Evolutionary conservation across 1,140 invertebrate species (phyloP), one percentile per base, ranked within the genome.

Genomic region (Rhopalosiphum padi): DNA sequence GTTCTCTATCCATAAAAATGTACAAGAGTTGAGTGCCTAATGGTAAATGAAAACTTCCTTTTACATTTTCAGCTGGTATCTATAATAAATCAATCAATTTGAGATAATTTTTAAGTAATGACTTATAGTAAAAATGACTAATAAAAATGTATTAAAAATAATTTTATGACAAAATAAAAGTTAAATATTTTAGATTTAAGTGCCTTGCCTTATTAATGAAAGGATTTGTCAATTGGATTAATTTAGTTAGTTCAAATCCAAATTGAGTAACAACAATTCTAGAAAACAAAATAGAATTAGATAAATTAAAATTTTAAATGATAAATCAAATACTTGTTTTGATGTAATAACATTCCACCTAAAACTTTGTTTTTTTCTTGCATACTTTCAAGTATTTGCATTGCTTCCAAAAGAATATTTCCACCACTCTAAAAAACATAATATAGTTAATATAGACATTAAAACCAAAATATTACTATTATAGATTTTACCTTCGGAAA

Each of bases 191-290:
- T 82, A 22, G 0, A 35, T 68, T n/a, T 35, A 18, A 88, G 86
- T 94, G 96, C 96, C 95, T 97, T 18, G 96, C 96, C 95, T 97
- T 98, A 94, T 98, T 97, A 94, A 97, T 96, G 94, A 97, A 97
- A 9, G 97, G 97, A 96, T 98, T 97, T 55, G 97, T 97, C 53
- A 98, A 96, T 41, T 97, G 97, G 11, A 98, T 95, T 94, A 96
- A 96, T 94, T 98, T 98, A 6, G 97, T 97, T 93, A 98, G 95
- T 94, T 96, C 96, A 93, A 97, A 96, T 94, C 96, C 96, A 25
- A 98, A 95, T 94, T 98, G 97, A 0, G 97, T 97, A 35, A 97
- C 97, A 91, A 98, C 96, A 94, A 98, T 97, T 95, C 97, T 98
- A 94, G 94, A 96, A 96, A 94, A 95, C 6, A 92, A 89, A 23